Percentiles rank a stretch among this genome's conserved stretches.
Evolutionary conservation across 1,140 invertebrate species (phyloP).

Genomic region (Venustaconcha ellipsiformis): DNA sequence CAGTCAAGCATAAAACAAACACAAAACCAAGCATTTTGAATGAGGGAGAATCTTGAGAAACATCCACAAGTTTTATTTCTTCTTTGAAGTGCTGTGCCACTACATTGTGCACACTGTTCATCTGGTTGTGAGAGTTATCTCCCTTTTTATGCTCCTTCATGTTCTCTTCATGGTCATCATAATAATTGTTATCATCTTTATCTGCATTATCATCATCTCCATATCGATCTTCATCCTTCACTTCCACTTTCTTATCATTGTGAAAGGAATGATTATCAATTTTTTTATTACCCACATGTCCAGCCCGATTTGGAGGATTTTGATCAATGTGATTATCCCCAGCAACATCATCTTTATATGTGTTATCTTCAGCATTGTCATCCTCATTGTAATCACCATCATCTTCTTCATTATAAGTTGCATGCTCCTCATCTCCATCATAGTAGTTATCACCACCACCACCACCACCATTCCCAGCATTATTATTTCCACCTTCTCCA

Average conservation of each 20-base stretch:
- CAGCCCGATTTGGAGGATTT: slow-evolving; percentile 18
- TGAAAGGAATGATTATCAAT: not conserved
- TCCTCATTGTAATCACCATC: slow-evolving; percentile 27
- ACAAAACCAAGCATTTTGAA: too few relatives aligned
- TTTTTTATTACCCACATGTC: slow-evolving; percentile 4
- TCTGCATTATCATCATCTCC: slow-evolving; percentile 27
- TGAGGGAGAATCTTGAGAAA: too few relatives aligned
- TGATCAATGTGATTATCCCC: slow-evolving; percentile 20
- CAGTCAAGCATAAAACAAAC: too few relatives aligned
- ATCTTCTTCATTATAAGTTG: slow-evolving; percentile 36
- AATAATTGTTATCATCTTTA: slow-evolving; percentile 25
- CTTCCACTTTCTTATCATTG: slow-evolving; percentile 2
- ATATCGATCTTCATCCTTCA: slow-evolving; percentile 28
- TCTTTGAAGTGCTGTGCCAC: too few relatives aligned
- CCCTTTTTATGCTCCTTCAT: too few relatives aligned
- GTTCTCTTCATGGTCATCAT: slow-evolving; percentile 18
- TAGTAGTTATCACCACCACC: slow-evolving; percentile 4
- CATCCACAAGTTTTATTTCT: too few relatives aligned
- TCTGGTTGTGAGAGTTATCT: too few relatives aligned
- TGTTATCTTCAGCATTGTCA: slow-evolving; percentile 25
- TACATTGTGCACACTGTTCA: too few relatives aligned
- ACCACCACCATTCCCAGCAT: slow-evolving; percentile 20
- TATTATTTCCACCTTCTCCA: slow-evolving; percentile 26
- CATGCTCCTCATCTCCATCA: slow-evolving; percentile 26
- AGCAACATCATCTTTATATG: slow-evolving; percentile 21